Percentiles rank a stretch among this genome's conserved stretches.
Conservation (phyloP, 1,140 invertebrate species). For the Dolichoris vasculosae region DNA sequence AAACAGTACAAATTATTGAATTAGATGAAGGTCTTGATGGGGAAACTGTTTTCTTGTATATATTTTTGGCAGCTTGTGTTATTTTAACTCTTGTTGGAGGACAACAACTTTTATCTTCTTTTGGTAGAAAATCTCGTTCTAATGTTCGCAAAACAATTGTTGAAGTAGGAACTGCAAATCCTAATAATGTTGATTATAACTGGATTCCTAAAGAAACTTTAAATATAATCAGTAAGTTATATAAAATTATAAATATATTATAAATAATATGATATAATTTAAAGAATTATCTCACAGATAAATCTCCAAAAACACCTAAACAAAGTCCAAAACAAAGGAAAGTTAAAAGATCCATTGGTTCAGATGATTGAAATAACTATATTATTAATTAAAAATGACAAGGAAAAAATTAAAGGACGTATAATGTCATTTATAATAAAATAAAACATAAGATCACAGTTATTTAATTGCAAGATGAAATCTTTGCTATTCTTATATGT, state of each 20-base stretch:
- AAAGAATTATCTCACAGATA: slow-evolving; percentile 61
- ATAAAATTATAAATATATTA: slow-evolving; percentile 11
- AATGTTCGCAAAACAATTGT: slow-evolving; percentile 78
- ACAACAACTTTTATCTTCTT: slow-evolving; percentile 90
- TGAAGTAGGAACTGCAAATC: slow-evolving; percentile 89
- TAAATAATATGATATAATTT: slow-evolving; percentile 23
- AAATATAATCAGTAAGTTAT: slow-evolving; percentile 84
- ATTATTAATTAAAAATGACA: slow-evolving; percentile 30
- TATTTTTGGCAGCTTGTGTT: slow-evolving; percentile 92
- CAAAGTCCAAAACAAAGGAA: slow-evolving; percentile 85
- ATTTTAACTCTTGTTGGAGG: slow-evolving; percentile 91
- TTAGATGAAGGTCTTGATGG: slow-evolving; percentile 97
- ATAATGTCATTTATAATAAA: slow-evolving; percentile 39
- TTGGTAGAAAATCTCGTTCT: slow-evolving; percentile 79
- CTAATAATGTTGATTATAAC: slow-evolving; percentile 96
- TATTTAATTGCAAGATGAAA: slow-evolving; percentile 45
- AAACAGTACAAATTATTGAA: slow-evolving; percentile 98
- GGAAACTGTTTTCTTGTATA: slow-evolving; percentile 98
- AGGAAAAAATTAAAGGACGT: slow-evolving; percentile 42
- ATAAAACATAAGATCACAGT: slow-evolving; percentile 6
- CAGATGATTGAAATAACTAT: slow-evolving; percentile 74
- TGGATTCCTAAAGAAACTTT: slow-evolving; percentile 96
- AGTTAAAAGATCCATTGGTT: slow-evolving; percentile 81
- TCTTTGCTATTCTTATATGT: slow-evolving; percentile 37
- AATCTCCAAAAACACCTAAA: slow-evolving; percentile 76